Evolutionary conservation across 2,888 invertebrate species (phyloP).

Genomic region (Gastrophysa polygoni): DNA sequence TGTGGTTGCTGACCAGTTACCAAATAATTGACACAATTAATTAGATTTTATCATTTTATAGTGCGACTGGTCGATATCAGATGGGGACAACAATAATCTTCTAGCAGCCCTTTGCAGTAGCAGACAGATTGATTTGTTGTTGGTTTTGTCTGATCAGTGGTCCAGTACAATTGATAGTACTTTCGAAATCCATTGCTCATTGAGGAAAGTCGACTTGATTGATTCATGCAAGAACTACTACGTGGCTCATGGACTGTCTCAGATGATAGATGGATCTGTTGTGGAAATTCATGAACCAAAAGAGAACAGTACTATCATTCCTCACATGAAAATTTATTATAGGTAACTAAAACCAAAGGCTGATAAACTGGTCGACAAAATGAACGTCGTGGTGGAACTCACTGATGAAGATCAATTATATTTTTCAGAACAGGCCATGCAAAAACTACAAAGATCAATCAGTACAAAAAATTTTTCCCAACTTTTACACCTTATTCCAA

Average conservation of each 20-base stretch:
- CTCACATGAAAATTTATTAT: slow-evolving; percentile 14
- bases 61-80: slow-evolving; percentile 12
- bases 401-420: too few relatives aligned
- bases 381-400: too few relatives aligned
- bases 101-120: slow-evolving; percentile 37
- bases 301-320: slow-evolving; percentile 4
- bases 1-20: too few relatives aligned
- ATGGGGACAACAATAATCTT: slow-evolving; percentile 37
- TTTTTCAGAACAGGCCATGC: too few relatives aligned
- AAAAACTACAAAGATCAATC: too few relatives aligned
- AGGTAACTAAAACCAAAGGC: slow-evolving; percentile 6
- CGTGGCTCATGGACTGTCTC: slow-evolving; percentile 39
- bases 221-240: slow-evolving; percentile 37
- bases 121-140: slow-evolving; percentile 39
- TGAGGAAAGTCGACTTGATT: slow-evolving; percentile 36
- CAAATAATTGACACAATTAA: too few relatives aligned
- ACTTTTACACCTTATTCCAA: too few relatives aligned
- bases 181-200: slow-evolving; percentile 47
- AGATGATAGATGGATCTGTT: slow-evolving; percentile 40
- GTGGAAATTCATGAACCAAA: slow-evolving; percentile 34
- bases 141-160: slow-evolving; percentile 38
- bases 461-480: too few relatives aligned
- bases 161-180: slow-evolving; percentile 37
- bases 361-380: too few relatives aligned
- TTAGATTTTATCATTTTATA: slow-evolving; percentile 16